Evolutionary conservation across 2,113 vertebrate genomes (phyloP).

Genomic region (Monopterus albus): DNA sequence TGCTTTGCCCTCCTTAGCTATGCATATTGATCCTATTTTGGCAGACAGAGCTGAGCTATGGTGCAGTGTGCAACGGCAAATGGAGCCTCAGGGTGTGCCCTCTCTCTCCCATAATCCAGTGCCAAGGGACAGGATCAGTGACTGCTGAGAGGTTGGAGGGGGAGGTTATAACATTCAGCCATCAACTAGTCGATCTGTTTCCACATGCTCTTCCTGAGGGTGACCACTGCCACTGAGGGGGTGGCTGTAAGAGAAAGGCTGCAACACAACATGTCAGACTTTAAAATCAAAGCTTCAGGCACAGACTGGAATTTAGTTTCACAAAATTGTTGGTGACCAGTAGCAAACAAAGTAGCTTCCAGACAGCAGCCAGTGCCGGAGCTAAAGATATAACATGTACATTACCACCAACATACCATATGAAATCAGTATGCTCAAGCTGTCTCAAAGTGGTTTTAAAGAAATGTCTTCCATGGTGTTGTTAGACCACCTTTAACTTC

Average conservation of each 20-base stretch:
- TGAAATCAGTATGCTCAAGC: constrained; percentile 11
- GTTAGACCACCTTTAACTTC: constrained; percentile 32
- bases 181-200: constrained; percentile 57
- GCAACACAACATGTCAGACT: neutral
- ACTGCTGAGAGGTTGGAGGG: constrained; percentile 63
- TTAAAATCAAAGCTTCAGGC: no score
- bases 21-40: constrained; percentile 10
- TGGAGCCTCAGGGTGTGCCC: constrained; percentile 60
- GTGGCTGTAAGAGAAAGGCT: constrained; percentile 8
- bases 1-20: neutral
- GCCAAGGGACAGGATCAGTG: constrained; percentile 65
- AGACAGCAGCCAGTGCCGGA: no score
- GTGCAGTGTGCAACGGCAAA: constrained; percentile 42
- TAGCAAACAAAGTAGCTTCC: neutral
- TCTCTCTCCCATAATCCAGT: constrained; percentile 61
- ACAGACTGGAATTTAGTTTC: no score
- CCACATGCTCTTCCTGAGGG: constrained; percentile 52
- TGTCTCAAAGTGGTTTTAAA: constrained; percentile 8
- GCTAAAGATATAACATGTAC: neutral
- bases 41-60: constrained; percentile 5
- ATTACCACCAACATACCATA: constrained; percentile 2
- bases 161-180: constrained; percentile 57
- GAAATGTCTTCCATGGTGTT: constrained; percentile 27
- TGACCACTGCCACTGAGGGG: constrained; percentile 41
- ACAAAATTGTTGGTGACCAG: neutral